Evolutionary conservation across 2,888 invertebrate genomes (phyloP).

Genomic region (Schizaphis graminum): DNA sequence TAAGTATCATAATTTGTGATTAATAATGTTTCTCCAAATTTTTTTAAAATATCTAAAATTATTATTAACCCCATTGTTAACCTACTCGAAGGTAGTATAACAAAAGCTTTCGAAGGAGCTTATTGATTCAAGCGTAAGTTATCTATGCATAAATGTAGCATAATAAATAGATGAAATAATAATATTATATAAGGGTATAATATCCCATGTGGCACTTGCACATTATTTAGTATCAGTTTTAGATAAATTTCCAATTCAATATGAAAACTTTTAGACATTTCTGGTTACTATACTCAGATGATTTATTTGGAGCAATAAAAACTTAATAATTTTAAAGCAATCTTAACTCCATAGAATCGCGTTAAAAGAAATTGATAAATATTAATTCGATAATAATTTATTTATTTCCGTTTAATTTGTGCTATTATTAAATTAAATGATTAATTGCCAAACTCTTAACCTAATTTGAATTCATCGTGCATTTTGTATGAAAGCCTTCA

Average conservation of each 20-base stretch:
- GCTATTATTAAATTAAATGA: background rate
- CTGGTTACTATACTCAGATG: background rate
- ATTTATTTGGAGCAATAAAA: background rate
- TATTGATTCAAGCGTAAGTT: background rate
- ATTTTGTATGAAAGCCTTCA: background rate
- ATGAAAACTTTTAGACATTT: background rate
- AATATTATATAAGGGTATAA: background rate
- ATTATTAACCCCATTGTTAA: background rate
- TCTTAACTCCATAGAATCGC: background rate
- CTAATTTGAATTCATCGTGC: background rate
- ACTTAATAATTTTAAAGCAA: background rate
- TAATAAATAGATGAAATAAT: background rate
- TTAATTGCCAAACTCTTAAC: background rate
- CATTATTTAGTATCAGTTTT: slow-evolving; percentile 3
- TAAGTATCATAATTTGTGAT: background rate
- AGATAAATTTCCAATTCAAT: slow-evolving; percentile 1
- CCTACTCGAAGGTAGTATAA: background rate
- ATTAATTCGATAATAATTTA: background rate
- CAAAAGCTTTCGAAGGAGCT: background rate
- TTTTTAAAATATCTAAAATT: background rate
- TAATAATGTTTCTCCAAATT: background rate
- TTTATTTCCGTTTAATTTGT: slow-evolving; percentile 6
- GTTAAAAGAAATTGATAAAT: background rate
- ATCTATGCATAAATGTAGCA: background rate
- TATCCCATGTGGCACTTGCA: background rate